A percentile compares a stretch with the other conserved stretches of the same genome.
phyloP scores from a whole-genome alignment of 1,140 invertebrate genomes.

The Drosophila sproati region DNA sequence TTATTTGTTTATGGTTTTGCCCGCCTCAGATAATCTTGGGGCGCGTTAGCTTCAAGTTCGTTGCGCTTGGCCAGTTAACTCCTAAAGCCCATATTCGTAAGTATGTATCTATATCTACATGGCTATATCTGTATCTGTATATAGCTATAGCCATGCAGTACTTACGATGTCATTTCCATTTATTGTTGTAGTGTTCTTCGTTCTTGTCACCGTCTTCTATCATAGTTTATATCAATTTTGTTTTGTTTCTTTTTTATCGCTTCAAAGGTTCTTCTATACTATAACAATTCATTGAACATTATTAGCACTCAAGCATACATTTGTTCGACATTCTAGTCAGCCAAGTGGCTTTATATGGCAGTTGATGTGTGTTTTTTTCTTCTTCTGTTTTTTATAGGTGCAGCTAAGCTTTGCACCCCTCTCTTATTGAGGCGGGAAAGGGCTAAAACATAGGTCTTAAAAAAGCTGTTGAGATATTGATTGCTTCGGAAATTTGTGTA shows the following conservation, averaged over 20 bases:
- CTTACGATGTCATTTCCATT: slow-evolving; percentile 78
- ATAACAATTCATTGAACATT: slow-evolving; percentile 79
- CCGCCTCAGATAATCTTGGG: slow-evolving; percentile 77
- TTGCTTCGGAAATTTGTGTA: slow-evolving; percentile 25
- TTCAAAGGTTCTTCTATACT: slow-evolving; percentile 60
- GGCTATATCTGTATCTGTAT: slow-evolving; percentile 36
- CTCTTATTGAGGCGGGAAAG: neutral
- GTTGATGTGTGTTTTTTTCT: slow-evolving; percentile 1
- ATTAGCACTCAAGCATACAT: slow-evolving; percentile 81
- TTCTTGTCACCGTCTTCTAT: slow-evolving; percentile 38
- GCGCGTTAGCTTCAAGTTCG: slow-evolving; percentile 77
- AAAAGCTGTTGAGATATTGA: neutral
- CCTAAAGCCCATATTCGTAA: slow-evolving; percentile 13
- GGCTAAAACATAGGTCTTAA: neutral
- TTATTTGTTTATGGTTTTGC: slow-evolving; percentile 80
- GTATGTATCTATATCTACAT: slow-evolving; percentile 12
- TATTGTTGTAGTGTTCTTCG: slow-evolving; percentile 57
- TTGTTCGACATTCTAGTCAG: slow-evolving; percentile 56
- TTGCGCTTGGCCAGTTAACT: slow-evolving; percentile 71
- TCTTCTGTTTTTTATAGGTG: slow-evolving; percentile 13
- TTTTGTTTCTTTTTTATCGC: slow-evolving; percentile 70
- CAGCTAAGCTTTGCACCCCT: slow-evolving; percentile 15
- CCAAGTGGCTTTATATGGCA: slow-evolving; percentile 30
- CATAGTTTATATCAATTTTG: slow-evolving; percentile 58
- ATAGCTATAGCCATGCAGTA: slow-evolving; percentile 23